Base-by-base conservation (phyloP, 2,888 invertebrate species). In the Pheosia gnoma region DNA sequence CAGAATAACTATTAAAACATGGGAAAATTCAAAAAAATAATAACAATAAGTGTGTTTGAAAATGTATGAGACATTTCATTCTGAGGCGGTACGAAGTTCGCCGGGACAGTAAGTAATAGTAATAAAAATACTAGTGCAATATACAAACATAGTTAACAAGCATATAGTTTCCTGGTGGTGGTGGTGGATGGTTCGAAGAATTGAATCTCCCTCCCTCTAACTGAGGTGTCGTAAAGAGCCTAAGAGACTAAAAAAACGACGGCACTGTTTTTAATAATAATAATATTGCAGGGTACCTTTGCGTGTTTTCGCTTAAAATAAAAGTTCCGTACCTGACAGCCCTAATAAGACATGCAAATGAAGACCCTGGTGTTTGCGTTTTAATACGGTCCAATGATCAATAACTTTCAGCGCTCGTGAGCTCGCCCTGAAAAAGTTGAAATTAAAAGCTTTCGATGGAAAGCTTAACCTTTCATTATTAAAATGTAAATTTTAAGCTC, bases 381-480 rank as follows among this genome's bases (percentile, higher is more conserved):
- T 78, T 77, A 81, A 80, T 77, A 76, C 78, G 75, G 71, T 72
- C 77, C 77, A 75, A 73, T 75, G 84, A 79, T 81, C 84, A 76
- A 83, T 80, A 76, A 77, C 72, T 69, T 70, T 67, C 74, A 77
- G 72, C 73, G 72, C 66, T 59, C 61, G 36, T 13, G 72, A 73
- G 72, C 66, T 59, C 61, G 36, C 39, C 7, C n/a, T 65, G 68
- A 72, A 68, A 76, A 79, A 74, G 68, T 72, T 72, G 58, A 67
- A 77, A 77, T 77, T 77, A 76, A 80, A 79, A 68, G 69, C 66
- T 68, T 67, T 59, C 60, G 58, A 60, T 60, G 59, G 64, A 71
- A 74, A 66, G 61, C 69, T 59, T 58, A 66, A 66, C 58, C 62
- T 67, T 66, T 57, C 65, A 68, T 70, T 72, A 65, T 71, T 60